A percentile compares a stretch with the other conserved stretches of the same genome.
Conservation (phyloP, 2,888 invertebrate genomes). For the Nasonia oneida region DNA sequence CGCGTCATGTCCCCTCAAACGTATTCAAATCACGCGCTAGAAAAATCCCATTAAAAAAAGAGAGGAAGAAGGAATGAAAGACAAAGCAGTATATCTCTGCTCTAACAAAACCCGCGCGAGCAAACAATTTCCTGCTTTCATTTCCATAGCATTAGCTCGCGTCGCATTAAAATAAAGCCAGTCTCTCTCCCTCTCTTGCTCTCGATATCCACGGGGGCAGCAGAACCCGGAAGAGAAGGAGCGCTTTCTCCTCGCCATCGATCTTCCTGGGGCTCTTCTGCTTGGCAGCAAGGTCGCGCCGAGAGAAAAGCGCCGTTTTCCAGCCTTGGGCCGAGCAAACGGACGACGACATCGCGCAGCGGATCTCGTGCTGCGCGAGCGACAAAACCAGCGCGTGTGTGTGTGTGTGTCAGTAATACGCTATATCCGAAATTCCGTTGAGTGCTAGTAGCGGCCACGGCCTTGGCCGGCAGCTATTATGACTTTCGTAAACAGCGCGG, state of each 20-base stretch:
- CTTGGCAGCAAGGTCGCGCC: constrained; percentile 19
- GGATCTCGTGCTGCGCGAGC: neutral
- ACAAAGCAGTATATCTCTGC: neutral
- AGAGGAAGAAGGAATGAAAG: neutral
- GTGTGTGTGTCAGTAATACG: neutral
- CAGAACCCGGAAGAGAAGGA: constrained; percentile 19
- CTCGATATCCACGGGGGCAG: constrained; percentile 2
- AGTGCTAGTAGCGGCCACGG: constrained; percentile 3
- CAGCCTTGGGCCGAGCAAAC: constrained; percentile 24
- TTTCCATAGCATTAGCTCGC: neutral
- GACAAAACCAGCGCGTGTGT: neutral
- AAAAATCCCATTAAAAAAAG: neutral
- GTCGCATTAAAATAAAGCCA: constrained; percentile 2
- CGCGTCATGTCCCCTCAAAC: neutral
- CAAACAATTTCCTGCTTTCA: neutral
- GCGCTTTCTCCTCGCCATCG: constrained; percentile 16
- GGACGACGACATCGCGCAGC: constrained; percentile 2
- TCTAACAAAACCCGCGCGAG: neutral
- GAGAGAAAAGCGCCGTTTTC: neutral
- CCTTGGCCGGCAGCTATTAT: constrained; percentile 52
- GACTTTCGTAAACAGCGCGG: constrained; percentile 56
- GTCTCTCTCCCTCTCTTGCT: neutral
- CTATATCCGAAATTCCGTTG: constrained; percentile 19
- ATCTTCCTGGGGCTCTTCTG: neutral
- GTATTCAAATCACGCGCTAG: constrained; percentile 4